These are phyloP conservation scores for Liolophura sinensis DNA, from an alignment of 1,140 invertebrate genomes.

Conservation along the genomic window DNA sequence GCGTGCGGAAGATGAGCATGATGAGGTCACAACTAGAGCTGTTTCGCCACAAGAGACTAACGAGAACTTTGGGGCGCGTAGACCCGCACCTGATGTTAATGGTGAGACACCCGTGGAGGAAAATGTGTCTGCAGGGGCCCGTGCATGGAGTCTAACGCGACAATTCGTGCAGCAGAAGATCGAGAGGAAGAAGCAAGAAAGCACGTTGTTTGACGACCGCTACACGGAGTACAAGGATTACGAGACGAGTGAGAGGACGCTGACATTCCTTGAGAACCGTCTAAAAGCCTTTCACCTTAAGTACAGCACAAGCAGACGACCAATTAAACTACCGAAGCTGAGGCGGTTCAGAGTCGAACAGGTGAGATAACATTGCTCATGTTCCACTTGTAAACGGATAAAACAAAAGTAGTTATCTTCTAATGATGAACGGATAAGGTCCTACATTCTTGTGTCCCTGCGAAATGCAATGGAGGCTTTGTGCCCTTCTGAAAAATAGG, in stretches of 20 bases:
- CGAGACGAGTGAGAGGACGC: slow-evolving; percentile 35
- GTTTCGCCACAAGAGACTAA: background rate
- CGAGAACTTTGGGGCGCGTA: background rate
- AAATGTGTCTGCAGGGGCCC: slow-evolving; percentile 28
- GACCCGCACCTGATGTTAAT: slow-evolving; percentile 18
- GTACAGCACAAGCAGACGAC: slow-evolving; percentile 24
- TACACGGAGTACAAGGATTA: slow-evolving; percentile 26
- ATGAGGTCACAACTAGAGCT: background rate
- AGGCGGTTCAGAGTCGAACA: slow-evolving; percentile 27
- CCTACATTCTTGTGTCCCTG: too few species aligned
- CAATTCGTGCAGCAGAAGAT: slow-evolving; percentile 4
- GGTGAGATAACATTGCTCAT: too few species aligned
- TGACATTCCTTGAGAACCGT: slow-evolving; percentile 35
- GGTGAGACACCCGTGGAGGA: slow-evolving; percentile 39
- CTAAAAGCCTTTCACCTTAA: slow-evolving; percentile 41
- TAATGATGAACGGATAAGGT: too few species aligned
- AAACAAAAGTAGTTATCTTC: too few species aligned
- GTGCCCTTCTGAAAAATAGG: too few species aligned
- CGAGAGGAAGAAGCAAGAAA: slow-evolving; percentile 16
- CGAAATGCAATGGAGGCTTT: too few species aligned
- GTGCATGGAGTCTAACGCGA: slow-evolving; percentile 8
- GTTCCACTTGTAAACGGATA: too few species aligned
- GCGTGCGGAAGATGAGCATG: too few species aligned
- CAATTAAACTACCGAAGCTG: slow-evolving; percentile 37
- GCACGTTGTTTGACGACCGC: too few species aligned